These are phyloP conservation scores for Subacronicta megacephala DNA, from an alignment of 2,888 invertebrate genomes.

Conservation along the genomic window DNA sequence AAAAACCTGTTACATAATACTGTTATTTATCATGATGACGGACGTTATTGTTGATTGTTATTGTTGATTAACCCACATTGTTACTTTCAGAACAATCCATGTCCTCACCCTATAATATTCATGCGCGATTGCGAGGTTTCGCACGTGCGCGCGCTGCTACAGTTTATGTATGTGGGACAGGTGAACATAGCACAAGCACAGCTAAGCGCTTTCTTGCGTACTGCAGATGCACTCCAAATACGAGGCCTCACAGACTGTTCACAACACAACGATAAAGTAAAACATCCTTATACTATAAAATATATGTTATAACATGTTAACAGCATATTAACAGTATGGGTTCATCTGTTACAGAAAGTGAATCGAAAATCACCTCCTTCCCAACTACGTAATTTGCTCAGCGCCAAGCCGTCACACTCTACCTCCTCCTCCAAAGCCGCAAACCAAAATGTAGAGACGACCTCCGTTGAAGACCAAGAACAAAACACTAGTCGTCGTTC, in stretches of 20 bases:
- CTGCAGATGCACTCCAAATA: constrained; percentile 94
- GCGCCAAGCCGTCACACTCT: constrained; percentile 88
- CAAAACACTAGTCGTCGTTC: constrained; percentile 84
- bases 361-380: constrained; percentile 88
- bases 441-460: constrained; percentile 88
- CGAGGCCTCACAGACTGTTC: constrained; percentile 93
- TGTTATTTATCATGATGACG: constrained; percentile 24
- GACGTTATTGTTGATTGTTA: constrained; percentile 36
- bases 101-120: constrained; percentile 95
- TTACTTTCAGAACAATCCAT: constrained; percentile 93
- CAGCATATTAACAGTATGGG: constrained; percentile 13
- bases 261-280: constrained; percentile 88
- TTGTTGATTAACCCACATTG: constrained; percentile 46
- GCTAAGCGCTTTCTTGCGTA: constrained; percentile 93
- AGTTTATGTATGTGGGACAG: constrained; percentile 96
- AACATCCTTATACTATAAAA: background rate
- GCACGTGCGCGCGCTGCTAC: constrained; percentile 93
- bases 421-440: constrained; percentile 89
- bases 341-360: constrained; percentile 80
- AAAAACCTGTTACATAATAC: constrained; percentile 35
- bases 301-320: too few species aligned
- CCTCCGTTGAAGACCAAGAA: constrained; percentile 83
- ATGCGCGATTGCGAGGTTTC: constrained; percentile 95
- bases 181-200: constrained; percentile 95
- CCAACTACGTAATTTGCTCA: constrained; percentile 89